phyloP scores from a whole-genome alignment of 2,888 invertebrate genomes.

The Leptinotarsa peninsularis region DNA sequence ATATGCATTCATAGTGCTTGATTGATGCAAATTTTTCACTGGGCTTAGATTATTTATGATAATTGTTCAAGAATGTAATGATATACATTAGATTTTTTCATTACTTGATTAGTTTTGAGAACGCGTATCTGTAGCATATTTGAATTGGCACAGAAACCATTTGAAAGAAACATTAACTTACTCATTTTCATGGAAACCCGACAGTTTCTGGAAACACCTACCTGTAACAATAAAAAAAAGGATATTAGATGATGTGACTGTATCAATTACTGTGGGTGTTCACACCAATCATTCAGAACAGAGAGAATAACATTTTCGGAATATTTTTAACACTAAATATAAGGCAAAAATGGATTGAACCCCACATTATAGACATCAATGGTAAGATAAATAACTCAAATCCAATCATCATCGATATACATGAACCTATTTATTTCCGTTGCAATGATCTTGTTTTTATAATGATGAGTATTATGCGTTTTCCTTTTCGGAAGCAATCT shows the following conservation, averaged over 20 bases:
- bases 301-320: neutral
- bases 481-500: too few relatives aligned
- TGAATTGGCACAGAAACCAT: neutral
- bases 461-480: too few relatives aligned
- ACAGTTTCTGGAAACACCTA: slow-evolving; percentile 22
- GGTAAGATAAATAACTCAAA: too few relatives aligned
- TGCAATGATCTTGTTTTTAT: too few relatives aligned
- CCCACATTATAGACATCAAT: too few relatives aligned
- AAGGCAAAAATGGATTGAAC: too few relatives aligned
- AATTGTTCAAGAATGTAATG: neutral
- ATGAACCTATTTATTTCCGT: too few relatives aligned
- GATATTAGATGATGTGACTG: slow-evolving; percentile 15
- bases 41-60: neutral
- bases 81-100: neutral
- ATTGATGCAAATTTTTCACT: slow-evolving; percentile 35
- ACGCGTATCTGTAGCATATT: neutral
- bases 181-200: neutral
- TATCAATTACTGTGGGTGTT: neutral
- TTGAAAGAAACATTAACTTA: slow-evolving; percentile 1
- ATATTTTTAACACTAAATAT: too few relatives aligned
- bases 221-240: slow-evolving; percentile 26
- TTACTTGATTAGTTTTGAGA: neutral
- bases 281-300: neutral
- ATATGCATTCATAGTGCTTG: slow-evolving; percentile 29
- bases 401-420: too few relatives aligned